Percentiles rank a stretch among this genome's conserved stretches.
Evolutionary conservation across 2,888 invertebrate genomes (phyloP).

Genomic region (Helleia helle): DNA sequence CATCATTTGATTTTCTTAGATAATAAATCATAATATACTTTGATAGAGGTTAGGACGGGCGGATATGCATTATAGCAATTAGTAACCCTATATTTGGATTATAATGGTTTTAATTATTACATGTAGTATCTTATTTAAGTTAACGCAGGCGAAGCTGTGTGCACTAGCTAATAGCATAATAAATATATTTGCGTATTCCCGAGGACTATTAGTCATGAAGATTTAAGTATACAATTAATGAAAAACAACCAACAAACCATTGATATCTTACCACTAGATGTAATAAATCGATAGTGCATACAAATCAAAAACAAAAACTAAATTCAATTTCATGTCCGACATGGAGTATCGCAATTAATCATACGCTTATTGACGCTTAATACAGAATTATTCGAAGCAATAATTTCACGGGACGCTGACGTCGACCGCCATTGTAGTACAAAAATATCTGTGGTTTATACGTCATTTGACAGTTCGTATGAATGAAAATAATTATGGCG

Average conservation of each 20-base stretch:
- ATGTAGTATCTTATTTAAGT: too few relatives aligned
- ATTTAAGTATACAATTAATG: too few relatives aligned
- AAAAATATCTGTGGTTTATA: constrained; percentile 34
- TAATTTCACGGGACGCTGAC: constrained; percentile 23
- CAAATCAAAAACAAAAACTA: constrained; percentile 5
- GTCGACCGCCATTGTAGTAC: constrained; percentile 23
- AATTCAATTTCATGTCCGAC: constrained; percentile 17
- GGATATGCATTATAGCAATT: too few relatives aligned
- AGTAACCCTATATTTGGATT: too few relatives aligned
- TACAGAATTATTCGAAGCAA: constrained; percentile 18
- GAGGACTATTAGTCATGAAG: too few relatives aligned
- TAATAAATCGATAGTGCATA: constrained; percentile 2
- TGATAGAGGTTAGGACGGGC: too few relatives aligned
- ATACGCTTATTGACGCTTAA: constrained; percentile 17
- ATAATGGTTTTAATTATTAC: too few relatives aligned
- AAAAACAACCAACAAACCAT: constrained; percentile 4
- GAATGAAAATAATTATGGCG: constrained; percentile 47
- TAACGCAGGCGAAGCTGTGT: too few relatives aligned
- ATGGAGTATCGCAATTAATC: constrained; percentile 14
- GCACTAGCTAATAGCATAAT: too few relatives aligned
- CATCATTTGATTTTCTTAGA: too few relatives aligned
- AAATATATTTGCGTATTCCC: too few relatives aligned
- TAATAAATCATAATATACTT: too few relatives aligned
- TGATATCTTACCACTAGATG: constrained; percentile 3
- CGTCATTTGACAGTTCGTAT: constrained; percentile 32